Evolutionary conservation across 2,113 vertebrate species (phyloP).

Genomic region (Paradoxurus hermaphroditus): DNA sequence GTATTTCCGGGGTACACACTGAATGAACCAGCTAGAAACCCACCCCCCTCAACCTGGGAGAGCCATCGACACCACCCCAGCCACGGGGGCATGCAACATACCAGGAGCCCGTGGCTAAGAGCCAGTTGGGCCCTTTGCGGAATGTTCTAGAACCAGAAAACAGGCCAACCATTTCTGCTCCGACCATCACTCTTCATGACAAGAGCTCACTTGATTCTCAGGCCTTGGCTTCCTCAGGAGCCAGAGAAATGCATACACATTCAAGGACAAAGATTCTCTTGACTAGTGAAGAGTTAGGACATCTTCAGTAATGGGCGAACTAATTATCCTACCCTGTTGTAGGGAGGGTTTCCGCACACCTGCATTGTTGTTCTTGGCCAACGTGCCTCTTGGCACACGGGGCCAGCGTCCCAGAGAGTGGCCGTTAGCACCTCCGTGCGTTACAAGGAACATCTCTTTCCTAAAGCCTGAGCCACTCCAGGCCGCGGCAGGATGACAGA

Average conservation of each 20-base stretch:
- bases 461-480: conserved; percentile 2
- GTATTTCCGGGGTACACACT: background rate
- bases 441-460: background rate
- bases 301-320: background rate
- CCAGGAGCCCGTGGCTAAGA: background rate
- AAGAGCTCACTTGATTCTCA: background rate
- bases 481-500: conserved; percentile 57
- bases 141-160: background rate
- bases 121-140: background rate
- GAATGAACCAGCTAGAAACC: background rate
- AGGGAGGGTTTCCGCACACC: background rate
- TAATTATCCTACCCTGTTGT: too few relatives aligned
- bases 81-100: rapidly evolving
- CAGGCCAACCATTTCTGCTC: background rate
- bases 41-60: background rate
- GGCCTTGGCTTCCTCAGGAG: background rate
- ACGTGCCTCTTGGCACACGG: background rate
- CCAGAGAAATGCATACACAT: background rate
- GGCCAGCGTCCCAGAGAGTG: background rate
- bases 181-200: background rate
- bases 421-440: background rate
- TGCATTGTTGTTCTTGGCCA: background rate
- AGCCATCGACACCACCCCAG: background rate
- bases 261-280: conserved; percentile 24
- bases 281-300: background rate